Conservation (phyloP, 2,888 invertebrate genomes). For the Onthophagus sagittarius region DNA sequence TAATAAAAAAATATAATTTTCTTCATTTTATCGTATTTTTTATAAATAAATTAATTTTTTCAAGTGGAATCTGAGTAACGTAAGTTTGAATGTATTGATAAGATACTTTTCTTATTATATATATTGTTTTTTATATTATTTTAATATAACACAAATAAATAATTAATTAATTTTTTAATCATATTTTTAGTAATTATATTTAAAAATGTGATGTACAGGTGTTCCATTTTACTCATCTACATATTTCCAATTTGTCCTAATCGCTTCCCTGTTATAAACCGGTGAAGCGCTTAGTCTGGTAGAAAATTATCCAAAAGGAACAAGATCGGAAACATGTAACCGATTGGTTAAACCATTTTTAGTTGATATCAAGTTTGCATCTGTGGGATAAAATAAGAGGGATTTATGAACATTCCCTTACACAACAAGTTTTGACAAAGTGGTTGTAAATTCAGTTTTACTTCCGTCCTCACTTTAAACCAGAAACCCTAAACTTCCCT, state of each 20-base stretch:
- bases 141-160: too few species aligned
- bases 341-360: not conserved
- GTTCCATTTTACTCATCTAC: not conserved
- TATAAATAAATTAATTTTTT: too few species aligned
- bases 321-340: not conserved
- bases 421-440: not conserved
- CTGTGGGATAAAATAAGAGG: not conserved
- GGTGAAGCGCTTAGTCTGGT: not conserved
- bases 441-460: not conserved
- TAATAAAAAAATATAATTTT: too few species aligned
- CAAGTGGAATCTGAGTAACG: too few species aligned
- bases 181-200: too few species aligned
- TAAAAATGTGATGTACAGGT: not conserved
- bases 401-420: not conserved
- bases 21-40: too few species aligned
- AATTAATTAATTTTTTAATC: too few species aligned
- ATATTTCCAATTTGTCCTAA: not conserved
- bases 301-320: not conserved
- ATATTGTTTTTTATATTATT: too few species aligned
- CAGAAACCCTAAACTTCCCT: not conserved
- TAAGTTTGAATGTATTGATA: too few species aligned
- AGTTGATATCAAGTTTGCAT: not conserved
- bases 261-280: not conserved
- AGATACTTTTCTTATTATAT: too few species aligned
- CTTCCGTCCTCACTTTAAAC: not conserved